These are phyloP conservation scores for Rissa tridactyla DNA, from an alignment of 2,113 vertebrate species.

Conservation along the genomic window DNA sequence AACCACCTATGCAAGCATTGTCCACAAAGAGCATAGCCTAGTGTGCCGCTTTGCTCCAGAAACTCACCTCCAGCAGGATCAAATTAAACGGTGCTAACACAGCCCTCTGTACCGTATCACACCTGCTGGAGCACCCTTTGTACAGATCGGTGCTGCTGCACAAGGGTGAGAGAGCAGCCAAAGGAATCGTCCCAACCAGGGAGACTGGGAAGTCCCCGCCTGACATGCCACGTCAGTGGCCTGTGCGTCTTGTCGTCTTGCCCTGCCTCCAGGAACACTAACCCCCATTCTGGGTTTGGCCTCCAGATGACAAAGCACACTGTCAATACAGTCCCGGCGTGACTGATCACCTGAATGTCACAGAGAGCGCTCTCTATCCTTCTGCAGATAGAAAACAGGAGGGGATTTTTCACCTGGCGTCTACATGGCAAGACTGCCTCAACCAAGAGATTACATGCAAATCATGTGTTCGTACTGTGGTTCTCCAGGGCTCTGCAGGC, in stretches of 20 bases:
- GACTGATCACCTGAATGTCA: no score
- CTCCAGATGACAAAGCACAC: background rate
- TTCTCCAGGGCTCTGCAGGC: background rate
- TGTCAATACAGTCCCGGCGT: fast-evolving
- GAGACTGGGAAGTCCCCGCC: background rate
- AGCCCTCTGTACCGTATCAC: background rate
- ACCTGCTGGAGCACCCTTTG: no score
- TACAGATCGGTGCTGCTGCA: fast-evolving
- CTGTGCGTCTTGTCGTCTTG: fast-evolving
- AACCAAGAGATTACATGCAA: background rate
- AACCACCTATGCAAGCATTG: background rate
- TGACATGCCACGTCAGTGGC: background rate
- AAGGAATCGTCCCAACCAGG: background rate
- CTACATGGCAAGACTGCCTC: background rate
- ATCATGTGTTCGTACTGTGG: no score
- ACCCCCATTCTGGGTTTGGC: background rate
- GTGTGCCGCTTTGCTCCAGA: background rate
- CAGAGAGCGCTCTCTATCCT: background rate
- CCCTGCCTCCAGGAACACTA: background rate
- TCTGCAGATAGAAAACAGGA: background rate
- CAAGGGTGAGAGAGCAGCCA: background rate
- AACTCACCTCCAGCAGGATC: background rate
- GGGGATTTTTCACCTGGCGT: background rate
- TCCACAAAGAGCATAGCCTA: no score
- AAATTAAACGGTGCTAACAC: background rate